Percentiles rank a stretch among this genome's conserved stretches.
phyloP scores from a whole-genome alignment of 2,888 invertebrate species.

The Copidosoma aretas region DNA sequence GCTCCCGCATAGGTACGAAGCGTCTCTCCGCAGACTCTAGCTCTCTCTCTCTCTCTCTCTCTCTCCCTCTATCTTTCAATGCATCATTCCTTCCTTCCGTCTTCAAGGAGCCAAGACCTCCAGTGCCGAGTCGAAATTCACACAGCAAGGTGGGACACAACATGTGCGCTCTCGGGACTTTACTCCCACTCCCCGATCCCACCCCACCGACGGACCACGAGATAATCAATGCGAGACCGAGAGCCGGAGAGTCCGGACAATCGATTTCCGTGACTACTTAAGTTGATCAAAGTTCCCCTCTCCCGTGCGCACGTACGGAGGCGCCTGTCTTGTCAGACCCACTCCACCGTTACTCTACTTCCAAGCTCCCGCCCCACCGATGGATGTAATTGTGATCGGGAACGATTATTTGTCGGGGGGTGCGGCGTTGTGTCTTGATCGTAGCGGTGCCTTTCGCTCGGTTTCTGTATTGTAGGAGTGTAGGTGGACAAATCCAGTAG shows the following conservation, averaged over 20 bases:
- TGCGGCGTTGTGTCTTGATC: not conserved
- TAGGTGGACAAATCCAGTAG: too few relatives aligned
- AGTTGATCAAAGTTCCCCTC: conserved; percentile 39
- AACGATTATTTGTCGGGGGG: conserved; percentile 15
- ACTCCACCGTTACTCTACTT: not conserved
- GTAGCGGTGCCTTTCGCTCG: not conserved
- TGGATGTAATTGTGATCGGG: conserved; percentile 26
- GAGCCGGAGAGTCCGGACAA: conserved; percentile 26
- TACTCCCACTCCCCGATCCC: not conserved
- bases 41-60: conserved; percentile 20
- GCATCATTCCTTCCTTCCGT: too few relatives aligned
- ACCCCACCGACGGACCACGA: conserved; percentile 19
- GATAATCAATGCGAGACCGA: conserved; percentile 40
- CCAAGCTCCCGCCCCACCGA: not conserved
- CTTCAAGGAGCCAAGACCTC: too few relatives aligned
- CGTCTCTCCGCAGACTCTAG: conserved; percentile 34
- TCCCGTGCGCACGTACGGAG: not conserved
- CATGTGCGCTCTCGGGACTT: not conserved
- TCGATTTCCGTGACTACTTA: conserved; percentile 37
- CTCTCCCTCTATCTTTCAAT: not conserved
- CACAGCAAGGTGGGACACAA: not conserved
- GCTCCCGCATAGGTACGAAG: conserved; percentile 46
- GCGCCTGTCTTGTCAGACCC: not conserved
- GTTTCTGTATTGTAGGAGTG: not conserved
- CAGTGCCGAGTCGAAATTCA: not conserved